These are phyloP conservation scores for Haemorhous mexicanus DNA, from an alignment of 2,113 vertebrate genomes.

Conservation along the genomic window DNA sequence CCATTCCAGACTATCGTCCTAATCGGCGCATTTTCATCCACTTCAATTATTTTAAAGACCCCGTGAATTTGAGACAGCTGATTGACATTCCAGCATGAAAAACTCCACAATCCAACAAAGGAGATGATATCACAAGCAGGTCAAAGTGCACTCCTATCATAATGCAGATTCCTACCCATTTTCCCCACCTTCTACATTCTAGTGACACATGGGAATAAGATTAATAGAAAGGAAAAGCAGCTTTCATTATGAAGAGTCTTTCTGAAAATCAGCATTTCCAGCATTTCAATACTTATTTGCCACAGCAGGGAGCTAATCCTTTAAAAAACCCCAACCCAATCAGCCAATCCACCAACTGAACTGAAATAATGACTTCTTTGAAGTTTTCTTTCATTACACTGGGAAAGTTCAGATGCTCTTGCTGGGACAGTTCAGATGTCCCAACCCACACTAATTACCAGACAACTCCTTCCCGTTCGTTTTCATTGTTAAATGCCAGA, in stretches of 20 bases:
- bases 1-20: neutral
- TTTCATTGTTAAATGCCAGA: constrained; percentile 29
- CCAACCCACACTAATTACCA: constrained; percentile 44
- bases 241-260: constrained; percentile 44
- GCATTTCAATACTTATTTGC: constrained; percentile 54
- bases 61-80: neutral
- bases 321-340: constrained; percentile 29
- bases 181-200: constrained; percentile 30
- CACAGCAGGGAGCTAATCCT: constrained; percentile 54
- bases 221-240: constrained; percentile 34
- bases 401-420: constrained; percentile 58
- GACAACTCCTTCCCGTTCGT: constrained; percentile 30
- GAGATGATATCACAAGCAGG: constrained; percentile 5
- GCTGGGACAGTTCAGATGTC: constrained; percentile 46
- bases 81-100: neutral
- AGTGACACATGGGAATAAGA: constrained; percentile 37
- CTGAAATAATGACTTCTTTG: constrained; percentile 51
- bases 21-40: neutral
- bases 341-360: constrained; percentile 7
- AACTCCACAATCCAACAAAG: neutral
- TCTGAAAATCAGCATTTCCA: constrained; percentile 54
- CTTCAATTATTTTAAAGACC: neutral
- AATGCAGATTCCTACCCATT: neutral
- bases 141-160: neutral
- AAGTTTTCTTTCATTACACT: constrained; percentile 53